These are phyloP conservation scores for Palaemon carinicauda DNA, from an alignment of 1,140 invertebrate genomes.

Conservation along the genomic window DNA sequence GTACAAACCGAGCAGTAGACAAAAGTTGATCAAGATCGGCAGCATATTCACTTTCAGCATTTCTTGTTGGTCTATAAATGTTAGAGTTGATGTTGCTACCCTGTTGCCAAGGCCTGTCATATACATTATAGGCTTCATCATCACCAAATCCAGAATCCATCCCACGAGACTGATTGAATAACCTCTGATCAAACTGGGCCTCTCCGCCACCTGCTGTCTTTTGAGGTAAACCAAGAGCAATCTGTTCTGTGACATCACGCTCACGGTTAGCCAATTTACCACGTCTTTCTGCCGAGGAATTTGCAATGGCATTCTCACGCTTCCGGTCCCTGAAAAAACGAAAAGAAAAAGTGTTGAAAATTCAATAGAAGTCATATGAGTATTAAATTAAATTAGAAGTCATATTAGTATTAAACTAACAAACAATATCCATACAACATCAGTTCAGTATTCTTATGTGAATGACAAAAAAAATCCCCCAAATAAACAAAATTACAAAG, in stretches of 20 bases:
- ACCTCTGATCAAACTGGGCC: conserved; percentile 91
- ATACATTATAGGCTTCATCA: conserved; percentile 97
- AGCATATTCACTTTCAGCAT: conserved; percentile 91
- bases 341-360: background rate
- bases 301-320: conserved; percentile 88
- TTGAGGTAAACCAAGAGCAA: conserved; percentile 94
- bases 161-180: conserved; percentile 95
- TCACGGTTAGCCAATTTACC: conserved; percentile 83
- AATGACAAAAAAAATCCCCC: background rate
- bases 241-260: conserved; percentile 97
- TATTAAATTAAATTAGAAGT: background rate
- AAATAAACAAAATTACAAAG: background rate
- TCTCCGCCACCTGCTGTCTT: conserved; percentile 79
- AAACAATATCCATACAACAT: too few relatives aligned
- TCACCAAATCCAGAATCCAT: conserved; percentile 97
- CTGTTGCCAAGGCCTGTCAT: conserved; percentile 94
- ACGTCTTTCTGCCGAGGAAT: conserved; percentile 91
- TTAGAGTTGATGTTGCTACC: conserved; percentile 82
- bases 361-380: too few relatives aligned
- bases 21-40: conserved; percentile 80
- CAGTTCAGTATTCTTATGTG: too few relatives aligned
- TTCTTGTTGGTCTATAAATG: conserved; percentile 90
- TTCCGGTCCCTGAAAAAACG: conserved; percentile 78
- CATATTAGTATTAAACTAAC: background rate
- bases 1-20: conserved; percentile 76